Evolutionary conservation across 2,113 vertebrate species (phyloP), one percentile per base, ranked within the genome.

Genomic region (Ornithorhynchus anatinus): DNA sequence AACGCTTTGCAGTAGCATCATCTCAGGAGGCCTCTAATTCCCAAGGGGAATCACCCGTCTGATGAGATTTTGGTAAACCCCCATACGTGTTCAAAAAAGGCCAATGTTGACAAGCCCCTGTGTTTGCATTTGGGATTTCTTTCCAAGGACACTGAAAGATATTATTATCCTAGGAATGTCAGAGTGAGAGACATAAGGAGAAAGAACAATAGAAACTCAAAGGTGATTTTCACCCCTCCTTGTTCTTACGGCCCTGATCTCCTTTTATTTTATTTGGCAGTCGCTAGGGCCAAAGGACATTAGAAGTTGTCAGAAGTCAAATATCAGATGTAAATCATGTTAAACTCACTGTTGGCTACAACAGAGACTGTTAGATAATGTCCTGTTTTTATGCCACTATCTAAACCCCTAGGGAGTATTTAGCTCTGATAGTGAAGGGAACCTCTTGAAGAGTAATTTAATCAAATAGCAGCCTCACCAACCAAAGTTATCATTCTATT

Each of bases 221-320:
- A 35, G 59, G 82, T 72, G 84, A 70, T n/a, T 53, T 16, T 33
- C 2, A 23, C 23, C 44, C 27, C 69, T 65, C 59, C 20, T 0
- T 1, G 31, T 44, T 68, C 43, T 78, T 57, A 32, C 6, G n/a
- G 63, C 79, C 56, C 43, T 58, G 51, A 64, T 38, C 59, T 27
- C 43, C 69, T 44, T 1, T 20, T 36, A 7, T 69, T 86, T 86
- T 76, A 57, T 84, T 75, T 79, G 29, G 42, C 23, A 75, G 23
- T 32, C 23, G 4, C 12, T 17, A 9, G 22, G 60, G 25, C 32
- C 3, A 68, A 47, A 4, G 9, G 56, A 38, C 81, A n/a, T 87
- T 84, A 79, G 80, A 88, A 85, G 82, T 75, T 36, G 8, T 32
- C 57, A 53, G 73, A 87, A 82, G 71, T 76, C 56, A 66, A 62